Percentiles rank a stretch among this genome's conserved stretches.
Evolutionary conservation across 2,888 invertebrate genomes (phyloP).

Genomic region (Argyresthia goedartella): DNA sequence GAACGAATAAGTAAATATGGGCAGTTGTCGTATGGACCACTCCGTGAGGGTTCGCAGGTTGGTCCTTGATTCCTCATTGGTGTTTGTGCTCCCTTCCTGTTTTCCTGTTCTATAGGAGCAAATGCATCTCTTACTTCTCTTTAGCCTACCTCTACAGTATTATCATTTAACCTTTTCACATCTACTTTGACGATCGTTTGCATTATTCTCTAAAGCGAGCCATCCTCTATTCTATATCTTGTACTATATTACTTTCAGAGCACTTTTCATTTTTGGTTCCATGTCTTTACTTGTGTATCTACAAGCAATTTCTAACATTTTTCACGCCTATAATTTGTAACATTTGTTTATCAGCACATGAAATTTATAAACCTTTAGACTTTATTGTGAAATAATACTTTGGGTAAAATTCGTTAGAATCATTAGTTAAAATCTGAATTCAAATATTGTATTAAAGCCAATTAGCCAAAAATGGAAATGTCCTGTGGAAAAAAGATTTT

Average conservation of each 20-base stretch:
- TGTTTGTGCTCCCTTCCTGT: constrained; percentile 61
- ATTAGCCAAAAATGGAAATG: no score
- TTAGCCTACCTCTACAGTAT: constrained; percentile 1
- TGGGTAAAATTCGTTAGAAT: no score
- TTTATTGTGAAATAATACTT: no score
- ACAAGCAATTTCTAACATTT: neutral
- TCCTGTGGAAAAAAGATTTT: no score
- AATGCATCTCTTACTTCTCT: constrained; percentile 16
- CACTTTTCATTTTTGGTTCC: constrained; percentile 25
- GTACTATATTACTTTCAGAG: constrained; percentile 15
- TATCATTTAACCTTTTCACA: no score
- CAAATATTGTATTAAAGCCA: no score
- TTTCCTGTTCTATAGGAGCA: constrained; percentile 37
- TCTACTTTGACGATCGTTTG: no score
- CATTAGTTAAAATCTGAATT: no score
- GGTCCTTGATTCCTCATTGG: constrained; percentile 65
- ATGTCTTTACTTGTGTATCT: constrained; percentile 26
- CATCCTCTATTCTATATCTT: neutral
- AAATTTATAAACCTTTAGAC: constrained; percentile 22
- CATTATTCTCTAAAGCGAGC: no score
- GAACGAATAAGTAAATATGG: constrained; percentile 72
- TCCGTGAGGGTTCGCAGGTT: constrained; percentile 77
- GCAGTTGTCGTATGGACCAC: constrained; percentile 77
- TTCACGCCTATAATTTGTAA: constrained; percentile 15
- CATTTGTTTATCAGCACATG: constrained; percentile 70